phyloP scores from a whole-genome alignment of 1,140 invertebrate genomes.

The Melitaea cinxia region DNA sequence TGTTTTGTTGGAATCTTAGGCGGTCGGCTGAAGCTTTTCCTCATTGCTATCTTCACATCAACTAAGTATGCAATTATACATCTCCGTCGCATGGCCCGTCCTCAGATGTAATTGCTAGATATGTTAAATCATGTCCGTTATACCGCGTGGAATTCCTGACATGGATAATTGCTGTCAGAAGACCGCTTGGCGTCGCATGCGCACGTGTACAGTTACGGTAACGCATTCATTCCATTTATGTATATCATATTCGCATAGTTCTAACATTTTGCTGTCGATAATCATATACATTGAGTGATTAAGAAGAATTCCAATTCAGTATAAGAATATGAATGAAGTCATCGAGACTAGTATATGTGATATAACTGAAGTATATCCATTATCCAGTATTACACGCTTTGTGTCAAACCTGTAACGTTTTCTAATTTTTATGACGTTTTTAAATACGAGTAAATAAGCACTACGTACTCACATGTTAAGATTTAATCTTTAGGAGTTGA shows the following conservation, averaged over 20 bases:
- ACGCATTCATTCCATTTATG: constrained; percentile 3
- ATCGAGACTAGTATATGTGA: not conserved
- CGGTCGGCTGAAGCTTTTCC: constrained; percentile 15
- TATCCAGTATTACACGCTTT: not conserved
- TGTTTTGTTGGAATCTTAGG: too few relatives aligned
- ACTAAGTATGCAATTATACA: constrained; percentile 35
- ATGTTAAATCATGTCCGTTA: constrained; percentile 40
- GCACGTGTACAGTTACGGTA: constrained; percentile 59
- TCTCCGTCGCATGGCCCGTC: constrained; percentile 30
- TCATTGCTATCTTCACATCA: constrained; percentile 34
- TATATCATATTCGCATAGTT: constrained; percentile 22
- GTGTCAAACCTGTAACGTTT: not conserved
- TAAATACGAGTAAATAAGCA: not conserved
- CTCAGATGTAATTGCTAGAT: constrained; percentile 37
- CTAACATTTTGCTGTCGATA: not conserved
- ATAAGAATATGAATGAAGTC: not conserved
- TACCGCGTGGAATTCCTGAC: constrained; percentile 57
- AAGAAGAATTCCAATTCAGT: not conserved
- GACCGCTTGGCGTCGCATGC: constrained; percentile 64
- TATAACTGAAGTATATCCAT: not conserved
- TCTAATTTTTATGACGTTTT: not conserved
- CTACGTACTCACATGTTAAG: not conserved
- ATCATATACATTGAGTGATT: not conserved
- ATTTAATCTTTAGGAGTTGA: constrained; percentile 1
- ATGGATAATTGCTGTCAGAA: constrained; percentile 64